phyloP scores from a whole-genome alignment of 2,888 invertebrate genomes.

The Fragum sueziense region DNA sequence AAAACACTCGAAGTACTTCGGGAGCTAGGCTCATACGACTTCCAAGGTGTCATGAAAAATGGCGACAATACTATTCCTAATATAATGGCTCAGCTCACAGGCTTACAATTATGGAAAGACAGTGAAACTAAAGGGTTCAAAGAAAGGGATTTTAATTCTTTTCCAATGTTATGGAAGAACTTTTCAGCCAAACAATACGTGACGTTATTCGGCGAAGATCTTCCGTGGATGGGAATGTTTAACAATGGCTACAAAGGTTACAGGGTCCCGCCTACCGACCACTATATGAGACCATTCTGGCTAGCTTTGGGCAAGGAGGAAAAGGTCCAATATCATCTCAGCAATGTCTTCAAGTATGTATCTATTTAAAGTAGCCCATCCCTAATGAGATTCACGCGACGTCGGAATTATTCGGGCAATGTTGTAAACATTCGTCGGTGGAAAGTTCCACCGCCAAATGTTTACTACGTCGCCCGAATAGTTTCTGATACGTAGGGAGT shows the following conservation, averaged over 20 bases:
- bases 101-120: slow-evolving; percentile 32
- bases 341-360: slow-evolving; percentile 18
- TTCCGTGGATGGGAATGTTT: slow-evolving; percentile 47
- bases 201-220: slow-evolving; percentile 57
- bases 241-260: slow-evolving; percentile 46
- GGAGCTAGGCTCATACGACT: slow-evolving; percentile 49
- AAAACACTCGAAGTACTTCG: slow-evolving; percentile 58
- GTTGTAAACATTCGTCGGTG: too few relatives aligned
- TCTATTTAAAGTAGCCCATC: too few relatives aligned
- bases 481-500: too few relatives aligned
- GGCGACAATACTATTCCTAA: slow-evolving; percentile 64
- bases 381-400: too few relatives aligned
- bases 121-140: slow-evolving; percentile 35
- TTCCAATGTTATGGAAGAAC: slow-evolving; percentile 60
- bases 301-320: slow-evolving; percentile 37
- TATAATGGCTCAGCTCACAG: slow-evolving; percentile 56
- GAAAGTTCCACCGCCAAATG: too few relatives aligned
- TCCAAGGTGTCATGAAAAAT: slow-evolving; percentile 63
- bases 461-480: too few relatives aligned
- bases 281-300: slow-evolving; percentile 61
- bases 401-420: too few relatives aligned
- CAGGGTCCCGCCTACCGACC: slow-evolving; percentile 46
- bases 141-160: slow-evolving; percentile 27
- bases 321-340: slow-evolving; percentile 1
- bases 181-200: slow-evolving; percentile 39